These are phyloP conservation scores for Hypomesus transpacificus DNA, from an alignment of 2,113 vertebrate genomes.

Conservation along the genomic window DNA sequence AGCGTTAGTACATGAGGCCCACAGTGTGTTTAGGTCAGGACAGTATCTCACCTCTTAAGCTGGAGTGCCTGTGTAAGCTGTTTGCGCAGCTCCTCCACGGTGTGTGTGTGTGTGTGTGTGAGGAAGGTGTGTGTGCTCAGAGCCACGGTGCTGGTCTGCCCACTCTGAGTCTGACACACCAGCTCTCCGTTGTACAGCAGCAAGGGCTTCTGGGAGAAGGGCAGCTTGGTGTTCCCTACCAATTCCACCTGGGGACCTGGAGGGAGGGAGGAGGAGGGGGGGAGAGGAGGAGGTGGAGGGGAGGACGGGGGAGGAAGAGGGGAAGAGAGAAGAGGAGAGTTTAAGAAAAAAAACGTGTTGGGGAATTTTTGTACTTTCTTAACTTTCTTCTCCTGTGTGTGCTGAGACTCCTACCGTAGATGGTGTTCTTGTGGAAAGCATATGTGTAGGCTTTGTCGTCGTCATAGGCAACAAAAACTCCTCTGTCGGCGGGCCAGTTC, in stretches of 20 bases:
- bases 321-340: not conserved
- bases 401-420: constrained; percentile 79
- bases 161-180: constrained; percentile 92
- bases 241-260: constrained; percentile 85
- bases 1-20: too few relatives aligned
- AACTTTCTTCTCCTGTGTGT: not conserved
- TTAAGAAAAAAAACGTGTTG: not conserved
- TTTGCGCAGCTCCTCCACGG: constrained; percentile 60
- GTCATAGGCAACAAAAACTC: constrained; percentile 89
- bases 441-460: constrained; percentile 94
- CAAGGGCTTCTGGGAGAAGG: constrained; percentile 90
- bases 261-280: constrained; percentile 5
- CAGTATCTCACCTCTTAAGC: constrained; percentile 81
- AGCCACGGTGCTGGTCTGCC: constrained; percentile 80
- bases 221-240: constrained; percentile 83
- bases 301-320: too few relatives aligned
- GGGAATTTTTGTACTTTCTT: too few relatives aligned
- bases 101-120: constrained; percentile 75
- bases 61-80: constrained; percentile 80
- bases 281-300: not conserved
- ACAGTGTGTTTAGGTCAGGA: too few relatives aligned
- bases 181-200: constrained; percentile 90
- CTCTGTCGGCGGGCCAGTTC: constrained; percentile 87
- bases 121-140: constrained; percentile 89
- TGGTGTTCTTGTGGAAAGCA: constrained; percentile 85